Evolutionary conservation across 2,797 vertebrate species (phyloP), one percentile per base, ranked within the genome.

Genomic region (Hydrocynus forskahlii): DNA sequence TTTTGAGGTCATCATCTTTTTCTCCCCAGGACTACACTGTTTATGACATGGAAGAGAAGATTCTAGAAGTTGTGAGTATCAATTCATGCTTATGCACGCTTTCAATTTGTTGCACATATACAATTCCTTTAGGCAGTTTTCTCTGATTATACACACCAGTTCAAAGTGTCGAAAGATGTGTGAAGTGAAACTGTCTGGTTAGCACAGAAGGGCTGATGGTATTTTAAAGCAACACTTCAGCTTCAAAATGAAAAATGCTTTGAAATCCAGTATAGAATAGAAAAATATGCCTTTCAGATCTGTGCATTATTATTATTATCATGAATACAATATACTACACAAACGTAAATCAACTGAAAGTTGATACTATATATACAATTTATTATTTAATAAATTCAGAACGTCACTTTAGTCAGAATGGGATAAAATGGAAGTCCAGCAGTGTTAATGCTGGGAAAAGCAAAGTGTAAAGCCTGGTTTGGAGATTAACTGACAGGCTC

Each of bases 21-120:
- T 90, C 89, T 70, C 87, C 85, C 89, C 93, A 99, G 98, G 97
- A 99, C 89, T 97, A 94, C 92, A 94, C 95, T 85, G 93, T 99
- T 80, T 96, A 94, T 82, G 97, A 98, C 90, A 99, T 98, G 97
- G 98, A 99, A 88, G 97, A 99, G 88, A 97, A 96, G 94, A 97
- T 99, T 91, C 92, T 99, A 82, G 94, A 92, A 90, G 96, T 99
- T 85, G 98, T 99, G 93, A 97, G 98, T 96, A 91, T 82, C 57
- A 74, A 21, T 54, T 75, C 25, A 17, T 48, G 6, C 8, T 66
- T 60, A 21, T 69, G 9, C 48, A 7, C 1, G 4, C 35, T 5
- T 75, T 19, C 14, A 21, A 17, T 10, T 50, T 50, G 4, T 4
- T 45, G 45, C 63, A 75, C 16, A 25, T 29, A 2, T 29, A 25